Evolutionary conservation across 1,140 invertebrate genomes (phyloP), one percentile per base, ranked within the genome.

Genomic region (Caenorhabditis brenneri): DNA sequence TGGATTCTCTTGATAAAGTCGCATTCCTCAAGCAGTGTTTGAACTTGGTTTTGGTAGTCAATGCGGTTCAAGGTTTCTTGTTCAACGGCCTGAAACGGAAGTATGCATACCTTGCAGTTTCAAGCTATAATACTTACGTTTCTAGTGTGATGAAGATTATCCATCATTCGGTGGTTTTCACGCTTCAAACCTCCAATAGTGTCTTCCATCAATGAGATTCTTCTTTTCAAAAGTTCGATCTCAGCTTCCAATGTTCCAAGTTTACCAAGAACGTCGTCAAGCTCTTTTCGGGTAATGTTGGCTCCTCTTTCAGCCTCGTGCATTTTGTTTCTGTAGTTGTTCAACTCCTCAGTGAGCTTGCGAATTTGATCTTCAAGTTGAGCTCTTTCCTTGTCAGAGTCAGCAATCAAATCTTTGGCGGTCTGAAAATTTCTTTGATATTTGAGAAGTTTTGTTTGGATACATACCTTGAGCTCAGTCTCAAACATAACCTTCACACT

Each of bases 401-500:
- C 85, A n/a, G 91, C 88, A 51, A 90, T 89, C 3, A 89, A 31
- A 22, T 85, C 87, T 36, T 85, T 82, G n/a, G 89, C 88, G 31
- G 69, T 86, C 89, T 90, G 39, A 85, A 89, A 33, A 58, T 9
- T 12, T 19, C 29, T 60, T 22, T 4, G 0, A 31, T 29, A 1
- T 79, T 33, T 15, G 29, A 39, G 5, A n/a, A 10, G 19, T 12
- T 31, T 49, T 29, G 48, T 16, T 46, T 33, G 4, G 60, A 86
- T 16, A 48, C 65, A 36, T 81, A 85, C 74, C 27, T 87, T 83
- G n/a, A 93, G 83, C 84, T 93, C 92, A 48, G 88, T 90, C 79
- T 92, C 92, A 87, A 92, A 93, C 91, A 92, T 92, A 33, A 90
- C 88, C 88, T 92, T 92, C 84, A 93, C 91, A 81, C 88, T 90